phyloP scores from a whole-genome alignment of 2,888 invertebrate species.

The Osmoderma eremita region DNA sequence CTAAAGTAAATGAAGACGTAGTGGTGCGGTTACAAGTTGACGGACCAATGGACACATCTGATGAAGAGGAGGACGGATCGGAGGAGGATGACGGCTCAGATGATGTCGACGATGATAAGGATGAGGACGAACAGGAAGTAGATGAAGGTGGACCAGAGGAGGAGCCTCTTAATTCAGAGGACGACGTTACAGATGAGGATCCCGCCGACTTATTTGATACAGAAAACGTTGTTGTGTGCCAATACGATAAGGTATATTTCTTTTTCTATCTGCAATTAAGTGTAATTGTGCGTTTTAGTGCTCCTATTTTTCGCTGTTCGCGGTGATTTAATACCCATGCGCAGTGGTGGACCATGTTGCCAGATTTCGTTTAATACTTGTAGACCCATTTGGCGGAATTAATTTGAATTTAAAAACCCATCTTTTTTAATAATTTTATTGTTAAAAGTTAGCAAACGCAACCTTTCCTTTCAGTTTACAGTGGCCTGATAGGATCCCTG shows the following conservation, averaged over 20 bases:
- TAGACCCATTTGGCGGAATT: too few species aligned
- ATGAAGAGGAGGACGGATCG: conserved; percentile 79
- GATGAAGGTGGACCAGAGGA: conserved; percentile 65
- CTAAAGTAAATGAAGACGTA: conserved; percentile 47
- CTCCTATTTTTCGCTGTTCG: too few species aligned
- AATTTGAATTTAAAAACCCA: too few species aligned
- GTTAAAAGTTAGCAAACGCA: too few species aligned
- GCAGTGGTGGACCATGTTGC: too few species aligned
- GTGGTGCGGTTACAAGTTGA: conserved; percentile 59
- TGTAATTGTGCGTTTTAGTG: too few species aligned
- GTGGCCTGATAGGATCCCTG: too few species aligned
- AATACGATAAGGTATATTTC: conserved; percentile 97
- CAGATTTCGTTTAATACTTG: too few species aligned
- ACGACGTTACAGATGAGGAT: conserved; percentile 97
- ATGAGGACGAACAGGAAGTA: conserved; percentile 66
- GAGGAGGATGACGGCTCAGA: conserved; percentile 79
- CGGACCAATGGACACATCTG: conserved; percentile 72
- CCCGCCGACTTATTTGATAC: conserved; percentile 96
- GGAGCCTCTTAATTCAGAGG: conserved; percentile 95
- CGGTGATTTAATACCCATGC: too few species aligned
- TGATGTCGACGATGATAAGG: conserved; percentile 70
- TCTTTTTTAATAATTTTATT: too few species aligned
- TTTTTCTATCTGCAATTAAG: too few species aligned
- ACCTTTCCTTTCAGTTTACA: too few species aligned
- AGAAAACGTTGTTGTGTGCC: conserved; percentile 99